A percentile compares a stretch with the other conserved stretches of the same genome.
These are phyloP conservation scores for Pemphredon lugubris DNA, from an alignment of 2,888 invertebrate genomes.

Conservation along the genomic window DNA sequence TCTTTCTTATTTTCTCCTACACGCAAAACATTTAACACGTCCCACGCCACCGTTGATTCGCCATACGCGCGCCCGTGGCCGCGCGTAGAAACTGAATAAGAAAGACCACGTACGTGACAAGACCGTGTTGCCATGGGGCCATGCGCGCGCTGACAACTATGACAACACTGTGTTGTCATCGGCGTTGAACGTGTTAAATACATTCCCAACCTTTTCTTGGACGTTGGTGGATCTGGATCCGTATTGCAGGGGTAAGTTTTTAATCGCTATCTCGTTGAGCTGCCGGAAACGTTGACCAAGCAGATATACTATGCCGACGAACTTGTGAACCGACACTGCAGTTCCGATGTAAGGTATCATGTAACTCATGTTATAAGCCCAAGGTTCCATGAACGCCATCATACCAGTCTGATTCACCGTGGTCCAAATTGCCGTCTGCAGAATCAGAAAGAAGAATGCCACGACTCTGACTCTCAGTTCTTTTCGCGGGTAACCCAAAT, in stretches of 20 bases:
- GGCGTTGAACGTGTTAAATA: no score
- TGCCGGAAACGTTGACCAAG: constrained; percentile 74
- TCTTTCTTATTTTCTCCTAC: no score
- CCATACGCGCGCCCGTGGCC: no score
- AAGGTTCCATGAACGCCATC: constrained; percentile 68
- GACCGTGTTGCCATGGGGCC: no score
- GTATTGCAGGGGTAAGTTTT: constrained; percentile 45
- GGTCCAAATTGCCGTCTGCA: constrained; percentile 61
- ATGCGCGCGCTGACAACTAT: no score
- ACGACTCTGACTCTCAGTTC: constrained; percentile 55
- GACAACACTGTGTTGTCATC: no score
- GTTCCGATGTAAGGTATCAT: constrained; percentile 69
- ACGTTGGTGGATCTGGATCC: constrained; percentile 3
- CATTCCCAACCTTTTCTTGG: constrained; percentile 40
- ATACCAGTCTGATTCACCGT: constrained; percentile 70
- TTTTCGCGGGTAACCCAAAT: constrained; percentile 65
- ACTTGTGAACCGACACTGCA: constrained; percentile 68
- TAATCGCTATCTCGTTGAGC: constrained; percentile 68
- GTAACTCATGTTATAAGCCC: constrained; percentile 69
- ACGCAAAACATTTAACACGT: no score
- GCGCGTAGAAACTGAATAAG: no score
- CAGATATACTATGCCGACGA: constrained; percentile 67
- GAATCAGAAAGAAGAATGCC: constrained; percentile 59
- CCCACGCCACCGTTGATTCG: no score
- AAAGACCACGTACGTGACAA: no score